Base-by-base conservation (phyloP, 2,797 vertebrate genomes). In the Urophycis tenuis region DNA sequence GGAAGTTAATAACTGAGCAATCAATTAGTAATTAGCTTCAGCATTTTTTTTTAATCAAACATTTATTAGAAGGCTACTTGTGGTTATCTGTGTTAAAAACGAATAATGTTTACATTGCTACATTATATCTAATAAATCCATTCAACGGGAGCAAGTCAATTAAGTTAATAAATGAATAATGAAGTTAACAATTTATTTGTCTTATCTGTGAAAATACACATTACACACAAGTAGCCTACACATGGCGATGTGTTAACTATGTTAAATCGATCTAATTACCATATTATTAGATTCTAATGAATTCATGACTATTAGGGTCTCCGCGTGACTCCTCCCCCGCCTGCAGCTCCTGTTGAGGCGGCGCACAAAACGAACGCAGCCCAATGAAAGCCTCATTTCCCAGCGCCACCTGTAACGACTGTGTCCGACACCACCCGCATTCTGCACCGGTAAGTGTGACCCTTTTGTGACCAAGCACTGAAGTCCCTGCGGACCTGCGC, bases 401-500 rank as follows among this genome's bases (percentile, higher is more conserved):
- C 87, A 86, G 36, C 75, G 81, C 86, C 90, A 92, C 91, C 89
- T 91, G 92, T 91, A 91, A 87, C 75, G 85, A 88, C 76, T 75
- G 85, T 85, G 85, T 88, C 89, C 90, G 83, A 83, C 85, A 82
- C 88, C 91, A 89, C 88, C 85, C 89, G 85, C 82, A 84, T 83
- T 75, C 86, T 79, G 76, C 76, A 45, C 79, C 88, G 85, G 77
- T 74, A 84, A 85, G 85, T 77, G 81, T 17, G 85, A 86, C 85
- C 87, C 87, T 82, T 83, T 88, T 90, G 91, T 89, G 90, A 82
- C 86, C 82, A 3, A 60, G 80, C 35, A 80, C 74, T 75, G 87
- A 72, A 72, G 67, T 85, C 86, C 82, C 88, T 0, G 30, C 82
- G 81, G 89, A 82, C 78, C 17, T 2, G 83, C 75, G 85, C 33